These are phyloP conservation scores for Malthinus flaveolus DNA, from an alignment of 2,888 invertebrate genomes.

Conservation along the genomic window DNA sequence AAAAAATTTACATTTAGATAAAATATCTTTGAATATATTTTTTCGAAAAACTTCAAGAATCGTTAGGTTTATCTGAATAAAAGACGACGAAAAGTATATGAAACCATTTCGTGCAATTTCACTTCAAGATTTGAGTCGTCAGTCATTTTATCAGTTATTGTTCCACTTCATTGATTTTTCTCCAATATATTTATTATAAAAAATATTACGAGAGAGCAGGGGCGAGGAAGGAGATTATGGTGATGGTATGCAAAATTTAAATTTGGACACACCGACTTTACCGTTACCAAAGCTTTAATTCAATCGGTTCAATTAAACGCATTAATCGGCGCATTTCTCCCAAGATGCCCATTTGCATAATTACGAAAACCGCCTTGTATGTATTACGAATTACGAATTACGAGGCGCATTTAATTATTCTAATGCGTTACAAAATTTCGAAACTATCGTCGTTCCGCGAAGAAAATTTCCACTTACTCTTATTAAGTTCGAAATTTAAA, in stretches of 20 bases:
- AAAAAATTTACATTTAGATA: too few species aligned
- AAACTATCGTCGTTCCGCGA: too few species aligned
- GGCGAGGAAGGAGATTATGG: too few species aligned
- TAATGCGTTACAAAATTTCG: too few species aligned
- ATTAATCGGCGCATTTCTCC: constrained; percentile 35
- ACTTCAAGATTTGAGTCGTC: constrained; percentile 24
- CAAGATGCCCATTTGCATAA: constrained; percentile 33
- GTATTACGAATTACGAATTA: too few species aligned
- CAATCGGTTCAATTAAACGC: constrained; percentile 34
- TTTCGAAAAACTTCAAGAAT: background rate
- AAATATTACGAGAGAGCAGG: constrained; percentile 1
- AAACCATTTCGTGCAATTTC: constrained; percentile 26
- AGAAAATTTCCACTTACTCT: too few species aligned
- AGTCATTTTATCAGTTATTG: constrained; percentile 29
- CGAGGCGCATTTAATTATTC: constrained; percentile 22
- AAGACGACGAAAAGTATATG: constrained; percentile 13
- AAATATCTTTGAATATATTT: too few species aligned
- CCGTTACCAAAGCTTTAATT: constrained; percentile 20
- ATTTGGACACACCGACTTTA: too few species aligned
- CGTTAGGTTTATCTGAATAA: constrained; percentile 13
- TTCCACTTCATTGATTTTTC: constrained; percentile 26
- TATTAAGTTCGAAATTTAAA: too few species aligned
- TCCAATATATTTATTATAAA: background rate
- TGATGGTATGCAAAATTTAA: too few species aligned
- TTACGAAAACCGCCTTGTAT: constrained; percentile 22